phyloP scores from a whole-genome alignment of 2,888 invertebrate genomes.

The Phrixothrix hirtus region DNA sequence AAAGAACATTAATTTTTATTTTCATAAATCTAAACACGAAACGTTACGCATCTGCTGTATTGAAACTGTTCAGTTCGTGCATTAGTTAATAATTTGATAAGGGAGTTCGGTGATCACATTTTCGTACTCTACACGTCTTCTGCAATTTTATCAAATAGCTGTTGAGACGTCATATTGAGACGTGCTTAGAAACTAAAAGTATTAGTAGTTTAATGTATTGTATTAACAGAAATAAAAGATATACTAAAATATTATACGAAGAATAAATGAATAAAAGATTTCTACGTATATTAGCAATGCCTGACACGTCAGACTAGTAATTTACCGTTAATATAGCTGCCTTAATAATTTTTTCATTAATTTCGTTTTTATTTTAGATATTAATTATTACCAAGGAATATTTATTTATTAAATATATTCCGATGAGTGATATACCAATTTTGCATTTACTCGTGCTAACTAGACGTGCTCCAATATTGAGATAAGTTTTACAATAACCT shows the following conservation, averaged over 20 bases:
- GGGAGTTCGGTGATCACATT: constrained; percentile 5
- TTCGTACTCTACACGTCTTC: not conserved
- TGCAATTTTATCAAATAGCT: constrained; percentile 5
- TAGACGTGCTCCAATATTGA: too few relatives aligned
- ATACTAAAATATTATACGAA: too few relatives aligned
- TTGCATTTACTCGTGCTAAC: too few relatives aligned
- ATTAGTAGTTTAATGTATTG: not conserved
- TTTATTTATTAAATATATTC: too few relatives aligned
- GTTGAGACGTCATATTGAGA: constrained; percentile 2
- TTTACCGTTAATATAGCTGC: too few relatives aligned
- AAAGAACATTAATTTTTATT: constrained; percentile 8
- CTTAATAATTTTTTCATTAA: too few relatives aligned
- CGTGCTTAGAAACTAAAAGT: constrained; percentile 1
- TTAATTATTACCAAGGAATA: too few relatives aligned
- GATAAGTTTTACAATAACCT: too few relatives aligned
- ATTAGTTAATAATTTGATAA: constrained; percentile 11
- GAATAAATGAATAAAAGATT: too few relatives aligned
- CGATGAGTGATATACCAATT: too few relatives aligned
- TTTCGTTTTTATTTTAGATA: too few relatives aligned
- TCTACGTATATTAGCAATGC: too few relatives aligned
- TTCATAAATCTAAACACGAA: constrained; percentile 12
- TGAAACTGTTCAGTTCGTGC: constrained; percentile 7
- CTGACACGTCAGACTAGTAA: not conserved
- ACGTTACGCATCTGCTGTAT: constrained; percentile 11
- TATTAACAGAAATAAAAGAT: not conserved